Evolutionary conservation across 2,113 vertebrate genomes (phyloP).

Genomic region (Gopherus flavomarginatus): DNA sequence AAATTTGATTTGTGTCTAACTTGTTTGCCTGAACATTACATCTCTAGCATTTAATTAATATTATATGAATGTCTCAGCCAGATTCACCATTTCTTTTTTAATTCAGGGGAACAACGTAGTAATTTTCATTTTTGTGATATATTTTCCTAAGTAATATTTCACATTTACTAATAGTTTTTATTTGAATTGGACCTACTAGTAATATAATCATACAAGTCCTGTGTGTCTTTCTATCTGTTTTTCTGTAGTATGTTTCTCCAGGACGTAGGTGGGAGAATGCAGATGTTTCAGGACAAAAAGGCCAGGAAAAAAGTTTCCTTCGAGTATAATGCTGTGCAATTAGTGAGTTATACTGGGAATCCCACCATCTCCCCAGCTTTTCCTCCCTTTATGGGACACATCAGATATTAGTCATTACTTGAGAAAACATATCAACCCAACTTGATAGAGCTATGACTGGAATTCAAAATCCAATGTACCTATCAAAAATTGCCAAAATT

Average conservation of each 20-base stretch:
- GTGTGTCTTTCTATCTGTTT: background rate
- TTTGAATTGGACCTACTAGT: background rate
- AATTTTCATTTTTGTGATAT: background rate
- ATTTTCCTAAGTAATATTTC: background rate
- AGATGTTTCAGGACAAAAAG: too few species aligned
- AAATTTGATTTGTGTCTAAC: conserved; percentile 26
- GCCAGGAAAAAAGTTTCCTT: background rate
- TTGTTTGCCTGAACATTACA: conserved; percentile 5
- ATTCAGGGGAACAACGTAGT: background rate
- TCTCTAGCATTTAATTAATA: conserved; percentile 15
- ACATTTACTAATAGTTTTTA: background rate
- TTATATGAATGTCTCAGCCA: background rate
- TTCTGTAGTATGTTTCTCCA: background rate
- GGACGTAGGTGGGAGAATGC: background rate
- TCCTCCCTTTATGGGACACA: background rate
- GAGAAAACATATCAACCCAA: background rate
- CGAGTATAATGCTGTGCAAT: background rate
- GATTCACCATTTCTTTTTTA: background rate
- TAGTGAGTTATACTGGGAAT: background rate
- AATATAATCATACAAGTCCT: background rate
- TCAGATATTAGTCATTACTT: background rate
- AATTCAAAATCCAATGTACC: background rate
- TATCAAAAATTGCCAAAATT: background rate
- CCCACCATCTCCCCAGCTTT: background rate
- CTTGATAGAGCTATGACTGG: background rate